phyloP scores from a whole-genome alignment of 2,113 vertebrate species.

The Hippocampus comes region DNA sequence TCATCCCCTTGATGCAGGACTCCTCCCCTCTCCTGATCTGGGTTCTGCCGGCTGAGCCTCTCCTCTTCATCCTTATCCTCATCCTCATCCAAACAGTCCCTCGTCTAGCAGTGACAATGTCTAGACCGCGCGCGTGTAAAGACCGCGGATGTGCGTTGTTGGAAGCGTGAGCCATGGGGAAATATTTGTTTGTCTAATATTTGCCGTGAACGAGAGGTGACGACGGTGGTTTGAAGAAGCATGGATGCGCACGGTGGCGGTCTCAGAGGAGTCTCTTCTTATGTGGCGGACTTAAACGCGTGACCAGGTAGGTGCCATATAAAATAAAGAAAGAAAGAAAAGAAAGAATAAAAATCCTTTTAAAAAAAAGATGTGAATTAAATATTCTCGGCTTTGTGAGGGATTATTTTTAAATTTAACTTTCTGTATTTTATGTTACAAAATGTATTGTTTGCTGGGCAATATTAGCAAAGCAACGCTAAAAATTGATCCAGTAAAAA shows the following conservation, averaged over 20 bases:
- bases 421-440: too few species aligned
- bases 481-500: too few species aligned
- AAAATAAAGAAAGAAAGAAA: too few species aligned
- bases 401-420: neutral
- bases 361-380: too few species aligned
- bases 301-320: conserved; percentile 39
- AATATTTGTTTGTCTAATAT: conserved; percentile 3
- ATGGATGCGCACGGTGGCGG: conserved; percentile 40
- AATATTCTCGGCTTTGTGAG: too few species aligned
- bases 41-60: conserved; percentile 39
- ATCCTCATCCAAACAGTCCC: conserved; percentile 6
- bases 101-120: conserved; percentile 14
- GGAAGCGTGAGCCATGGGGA: neutral
- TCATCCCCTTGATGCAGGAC: conserved; percentile 7
- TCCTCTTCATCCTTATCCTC: conserved; percentile 5
- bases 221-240: conserved; percentile 9
- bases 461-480: too few species aligned
- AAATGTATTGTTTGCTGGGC: too few species aligned
- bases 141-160: neutral
- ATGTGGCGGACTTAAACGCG: neutral
- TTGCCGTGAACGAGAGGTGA: neutral
- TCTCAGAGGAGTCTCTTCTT: neutral
- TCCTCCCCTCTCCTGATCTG: conserved; percentile 48
- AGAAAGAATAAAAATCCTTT: too few species aligned
- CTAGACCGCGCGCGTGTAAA: neutral